phyloP scores from a whole-genome alignment of 2,797 vertebrate species.

The Fratercula arctica region DNA sequence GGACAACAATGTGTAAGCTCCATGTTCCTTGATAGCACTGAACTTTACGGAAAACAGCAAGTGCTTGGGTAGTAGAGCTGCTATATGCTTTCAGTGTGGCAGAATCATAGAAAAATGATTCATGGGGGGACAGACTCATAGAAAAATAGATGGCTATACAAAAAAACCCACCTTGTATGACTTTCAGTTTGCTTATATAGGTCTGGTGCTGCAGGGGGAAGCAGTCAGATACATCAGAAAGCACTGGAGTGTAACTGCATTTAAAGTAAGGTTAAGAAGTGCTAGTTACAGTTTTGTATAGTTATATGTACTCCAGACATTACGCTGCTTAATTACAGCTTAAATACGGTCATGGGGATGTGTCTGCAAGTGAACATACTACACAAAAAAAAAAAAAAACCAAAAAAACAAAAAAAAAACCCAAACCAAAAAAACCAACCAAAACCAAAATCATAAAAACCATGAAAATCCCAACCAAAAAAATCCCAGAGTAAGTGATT shows the following conservation, averaged over 20 bases:
- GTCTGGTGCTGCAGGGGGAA: not conserved
- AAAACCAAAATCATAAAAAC: not conserved
- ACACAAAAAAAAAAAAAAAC: no score
- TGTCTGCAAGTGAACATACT: not conserved
- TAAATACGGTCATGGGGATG: not conserved
- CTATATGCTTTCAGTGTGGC: not conserved
- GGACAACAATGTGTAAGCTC: constrained; percentile 94
- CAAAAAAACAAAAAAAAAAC: not conserved
- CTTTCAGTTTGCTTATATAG: not conserved
- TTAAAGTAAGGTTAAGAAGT: not conserved
- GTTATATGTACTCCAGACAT: not conserved
- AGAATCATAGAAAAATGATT: not conserved
- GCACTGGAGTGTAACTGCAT: not conserved
- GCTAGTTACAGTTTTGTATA: not conserved
- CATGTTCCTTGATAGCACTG: not conserved
- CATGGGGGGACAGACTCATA: not conserved
- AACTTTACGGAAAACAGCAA: not conserved
- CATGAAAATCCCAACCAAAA: not conserved
- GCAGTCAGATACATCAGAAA: not conserved
- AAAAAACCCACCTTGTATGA: not conserved
- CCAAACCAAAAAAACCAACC: no score
- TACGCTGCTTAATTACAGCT: not conserved
- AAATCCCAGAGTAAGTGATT: not conserved
- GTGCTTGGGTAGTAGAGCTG: not conserved
- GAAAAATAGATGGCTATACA: not conserved